A percentile compares a stretch with the other conserved stretches of the same genome.
Conservation (phyloP, 2,113 vertebrate species). For the Psephotus haematonotus region DNA sequence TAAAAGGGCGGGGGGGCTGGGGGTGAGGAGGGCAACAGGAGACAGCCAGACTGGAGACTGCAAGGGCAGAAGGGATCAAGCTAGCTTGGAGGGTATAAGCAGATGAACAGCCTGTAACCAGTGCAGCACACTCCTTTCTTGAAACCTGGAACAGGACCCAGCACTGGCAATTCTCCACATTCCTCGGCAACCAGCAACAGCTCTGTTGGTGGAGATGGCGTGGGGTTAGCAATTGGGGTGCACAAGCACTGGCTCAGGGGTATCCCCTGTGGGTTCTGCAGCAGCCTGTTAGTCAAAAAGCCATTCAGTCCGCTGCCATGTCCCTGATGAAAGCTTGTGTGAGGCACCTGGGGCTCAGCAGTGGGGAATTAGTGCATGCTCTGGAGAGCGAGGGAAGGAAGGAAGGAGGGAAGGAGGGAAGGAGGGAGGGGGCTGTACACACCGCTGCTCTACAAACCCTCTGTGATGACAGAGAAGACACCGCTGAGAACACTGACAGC, state of each 20-base stretch:
- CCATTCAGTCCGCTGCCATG: background rate
- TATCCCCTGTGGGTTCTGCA: background rate
- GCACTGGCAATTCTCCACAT: background rate
- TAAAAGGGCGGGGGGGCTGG: background rate
- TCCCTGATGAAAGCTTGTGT: accelerated
- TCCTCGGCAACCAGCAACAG: constrained; percentile 14
- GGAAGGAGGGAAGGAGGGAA: background rate
- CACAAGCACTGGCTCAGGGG: accelerated
- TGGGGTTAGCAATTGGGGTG: accelerated
- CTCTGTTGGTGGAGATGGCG: background rate
- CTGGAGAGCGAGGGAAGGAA: background rate
- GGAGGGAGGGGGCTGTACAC: background rate
- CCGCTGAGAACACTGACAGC: background rate
- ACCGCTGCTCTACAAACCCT: background rate
- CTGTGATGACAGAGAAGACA: background rate
- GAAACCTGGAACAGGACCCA: constrained; percentile 1
- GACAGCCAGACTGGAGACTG: constrained; percentile 44
- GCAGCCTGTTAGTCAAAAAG: background rate
- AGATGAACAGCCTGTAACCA: background rate
- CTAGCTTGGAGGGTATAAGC: background rate
- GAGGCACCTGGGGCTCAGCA: background rate
- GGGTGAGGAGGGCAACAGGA: background rate
- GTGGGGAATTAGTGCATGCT: background rate
- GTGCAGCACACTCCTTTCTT: constrained; percentile 1
- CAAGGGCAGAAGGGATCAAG: background rate